A percentile compares a stretch with the other conserved stretches of the same genome.
These are phyloP conservation scores for Orussus abietinus DNA, from an alignment of 1,140 invertebrate species.

Conservation along the genomic window DNA sequence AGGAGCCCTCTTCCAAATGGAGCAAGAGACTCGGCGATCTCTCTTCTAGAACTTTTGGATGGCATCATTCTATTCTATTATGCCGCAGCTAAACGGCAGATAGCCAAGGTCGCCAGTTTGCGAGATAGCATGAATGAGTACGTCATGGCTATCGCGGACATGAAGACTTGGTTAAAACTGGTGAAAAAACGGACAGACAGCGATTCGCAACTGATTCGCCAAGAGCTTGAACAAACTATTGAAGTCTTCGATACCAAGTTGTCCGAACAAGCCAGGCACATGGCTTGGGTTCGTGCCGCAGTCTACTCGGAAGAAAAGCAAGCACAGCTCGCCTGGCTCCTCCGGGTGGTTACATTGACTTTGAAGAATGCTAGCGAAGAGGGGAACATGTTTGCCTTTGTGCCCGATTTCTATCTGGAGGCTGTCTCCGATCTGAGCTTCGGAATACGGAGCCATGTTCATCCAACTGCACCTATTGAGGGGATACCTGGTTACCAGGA, in stretches of 20 bases:
- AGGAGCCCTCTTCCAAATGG: slow-evolving; percentile 36
- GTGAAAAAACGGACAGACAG: slow-evolving; percentile 28
- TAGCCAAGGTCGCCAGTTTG: slow-evolving; percentile 62
- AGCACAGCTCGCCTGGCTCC: slow-evolving; percentile 58
- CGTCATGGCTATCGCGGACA: slow-evolving; percentile 53
- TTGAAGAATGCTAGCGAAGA: slow-evolving; percentile 58
- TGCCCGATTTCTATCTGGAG: slow-evolving; percentile 80
- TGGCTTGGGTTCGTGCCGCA: slow-evolving; percentile 62
- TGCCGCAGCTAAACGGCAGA: slow-evolving; percentile 65
- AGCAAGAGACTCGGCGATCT: slow-evolving; percentile 44
- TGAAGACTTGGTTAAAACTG: slow-evolving; percentile 47
- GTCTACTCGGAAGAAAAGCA: slow-evolving; percentile 63
- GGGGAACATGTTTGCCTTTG: slow-evolving; percentile 70
- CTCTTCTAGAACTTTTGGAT: slow-evolving; percentile 63
- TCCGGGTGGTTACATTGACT: slow-evolving; percentile 58
- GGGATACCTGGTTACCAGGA: slow-evolving; percentile 54
- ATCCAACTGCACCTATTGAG: slow-evolving; percentile 61
- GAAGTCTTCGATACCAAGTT: slow-evolving; percentile 59
- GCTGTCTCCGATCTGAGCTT: slow-evolving; percentile 65
- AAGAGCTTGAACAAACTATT: slow-evolving; percentile 51
- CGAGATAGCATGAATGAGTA: slow-evolving; percentile 61
- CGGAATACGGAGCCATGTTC: slow-evolving; percentile 60
- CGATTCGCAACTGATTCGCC: slow-evolving; percentile 38
- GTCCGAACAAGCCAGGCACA: slow-evolving; percentile 57
- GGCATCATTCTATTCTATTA: slow-evolving; percentile 67